Conservation (phyloP, 2,797 vertebrate genomes). For the Luscinia megarhynchos region DNA sequence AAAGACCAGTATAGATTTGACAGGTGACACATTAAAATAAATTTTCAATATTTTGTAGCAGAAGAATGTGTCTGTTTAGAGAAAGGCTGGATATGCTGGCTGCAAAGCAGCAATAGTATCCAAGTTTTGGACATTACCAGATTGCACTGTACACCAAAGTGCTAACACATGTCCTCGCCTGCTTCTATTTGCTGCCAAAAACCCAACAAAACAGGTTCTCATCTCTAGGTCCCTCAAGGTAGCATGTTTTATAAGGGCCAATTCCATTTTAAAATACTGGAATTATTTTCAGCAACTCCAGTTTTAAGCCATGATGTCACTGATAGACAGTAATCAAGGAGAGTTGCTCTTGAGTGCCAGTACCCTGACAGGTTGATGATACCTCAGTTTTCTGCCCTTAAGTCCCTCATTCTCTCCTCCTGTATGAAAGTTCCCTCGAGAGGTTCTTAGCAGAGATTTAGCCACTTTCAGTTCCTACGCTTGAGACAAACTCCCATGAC, state of each 20-base stretch:
- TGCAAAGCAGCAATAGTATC: background rate
- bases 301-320: slow-evolving; percentile 28
- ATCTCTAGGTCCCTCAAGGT: background rate
- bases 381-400: slow-evolving; percentile 3
- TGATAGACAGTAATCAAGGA: slow-evolving; percentile 25
- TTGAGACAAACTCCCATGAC: background rate
- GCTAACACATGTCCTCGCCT: background rate
- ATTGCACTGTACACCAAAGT: background rate
- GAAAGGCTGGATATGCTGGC: background rate
- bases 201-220: background rate
- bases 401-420: background rate
- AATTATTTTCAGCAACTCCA: slow-evolving; percentile 35
- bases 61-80: background rate
- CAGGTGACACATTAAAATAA: background rate
- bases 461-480: background rate
- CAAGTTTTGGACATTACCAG: slow-evolving; percentile 10
- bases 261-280: background rate
- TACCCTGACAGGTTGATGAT: background rate
- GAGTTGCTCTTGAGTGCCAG: slow-evolving; percentile 23
- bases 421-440: background rate
- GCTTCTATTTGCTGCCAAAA: slow-evolving; percentile 20
- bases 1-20: background rate
- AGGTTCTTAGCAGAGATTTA: slow-evolving; percentile 18
- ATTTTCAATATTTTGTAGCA: background rate
- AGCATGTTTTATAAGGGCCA: background rate